A percentile compares a stretch with the other conserved stretches of the same genome.
phyloP scores from a whole-genome alignment of 2,113 vertebrate species.

The Phrynosoma blainvillii region DNA sequence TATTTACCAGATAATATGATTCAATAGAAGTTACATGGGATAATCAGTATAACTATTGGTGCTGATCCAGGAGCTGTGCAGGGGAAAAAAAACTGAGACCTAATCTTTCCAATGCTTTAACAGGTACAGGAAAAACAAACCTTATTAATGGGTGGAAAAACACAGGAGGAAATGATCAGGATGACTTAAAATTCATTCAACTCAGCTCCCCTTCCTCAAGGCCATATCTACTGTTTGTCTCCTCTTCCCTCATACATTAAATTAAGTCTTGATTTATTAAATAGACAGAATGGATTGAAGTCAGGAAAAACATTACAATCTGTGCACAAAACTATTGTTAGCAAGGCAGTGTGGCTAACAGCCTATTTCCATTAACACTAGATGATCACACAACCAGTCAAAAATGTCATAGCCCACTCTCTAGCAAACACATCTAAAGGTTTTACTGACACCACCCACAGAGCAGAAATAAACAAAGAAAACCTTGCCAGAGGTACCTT shows the following conservation, averaged over 20 bases:
- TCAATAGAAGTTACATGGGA: background rate
- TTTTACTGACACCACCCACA: background rate
- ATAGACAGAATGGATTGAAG: background rate
- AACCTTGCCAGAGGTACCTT: background rate
- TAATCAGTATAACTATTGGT: background rate
- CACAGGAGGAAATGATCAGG: background rate
- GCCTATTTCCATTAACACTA: background rate
- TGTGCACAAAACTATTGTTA: background rate
- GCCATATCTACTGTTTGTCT: background rate
- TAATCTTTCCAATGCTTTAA: background rate
- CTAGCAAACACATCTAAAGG: background rate
- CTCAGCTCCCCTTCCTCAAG: background rate
- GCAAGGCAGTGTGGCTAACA: too few relatives aligned
- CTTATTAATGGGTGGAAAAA: background rate
- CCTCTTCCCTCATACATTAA: background rate
- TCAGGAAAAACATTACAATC: background rate
- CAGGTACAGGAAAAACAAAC: background rate
- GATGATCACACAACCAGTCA: background rate
- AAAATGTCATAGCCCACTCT: background rate
- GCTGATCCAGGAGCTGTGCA: fast-evolving
- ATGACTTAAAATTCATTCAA: constrained; percentile 1
- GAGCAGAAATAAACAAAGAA: background rate
- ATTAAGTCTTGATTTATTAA: background rate
- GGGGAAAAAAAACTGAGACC: background rate
- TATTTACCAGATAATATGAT: background rate